Conservation (phyloP, 2,113 vertebrate species). For the Andinoacara biseriatus region DNA sequence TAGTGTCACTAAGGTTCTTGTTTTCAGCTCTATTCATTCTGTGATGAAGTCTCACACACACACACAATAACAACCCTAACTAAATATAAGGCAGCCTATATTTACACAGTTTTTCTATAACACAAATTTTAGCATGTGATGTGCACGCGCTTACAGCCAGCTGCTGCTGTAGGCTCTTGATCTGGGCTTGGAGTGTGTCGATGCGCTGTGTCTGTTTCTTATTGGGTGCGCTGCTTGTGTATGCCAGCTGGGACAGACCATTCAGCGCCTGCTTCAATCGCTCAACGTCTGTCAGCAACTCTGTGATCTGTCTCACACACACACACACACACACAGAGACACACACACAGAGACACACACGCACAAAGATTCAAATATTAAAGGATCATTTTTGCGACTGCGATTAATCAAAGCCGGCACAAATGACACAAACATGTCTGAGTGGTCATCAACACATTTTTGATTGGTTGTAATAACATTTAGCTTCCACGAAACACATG, state of each 20-base stretch:
- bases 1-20: not conserved
- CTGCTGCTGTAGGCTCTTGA: constrained; percentile 92
- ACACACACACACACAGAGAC: not conserved
- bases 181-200: constrained; percentile 89
- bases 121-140: not conserved
- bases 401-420: too few species aligned
- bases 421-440: not conserved
- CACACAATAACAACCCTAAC: not conserved
- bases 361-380: not conserved
- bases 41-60: not conserved
- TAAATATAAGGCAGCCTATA: not conserved
- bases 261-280: constrained; percentile 92
- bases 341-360: not conserved
- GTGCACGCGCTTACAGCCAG: constrained; percentile 88
- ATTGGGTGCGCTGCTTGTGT: constrained; percentile 83
- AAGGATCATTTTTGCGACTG: not conserved
- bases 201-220: constrained; percentile 90
- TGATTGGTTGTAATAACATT: not conserved
- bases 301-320: constrained; percentile 85
- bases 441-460: not conserved
- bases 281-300: constrained; percentile 93
- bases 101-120: not conserved
- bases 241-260: constrained; percentile 90
- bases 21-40: not conserved
- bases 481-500: not conserved